A percentile compares a stretch with the other conserved stretches of the same genome.
Conservation (phyloP, 2,113 vertebrate species). For the Salminus brasiliensis region DNA sequence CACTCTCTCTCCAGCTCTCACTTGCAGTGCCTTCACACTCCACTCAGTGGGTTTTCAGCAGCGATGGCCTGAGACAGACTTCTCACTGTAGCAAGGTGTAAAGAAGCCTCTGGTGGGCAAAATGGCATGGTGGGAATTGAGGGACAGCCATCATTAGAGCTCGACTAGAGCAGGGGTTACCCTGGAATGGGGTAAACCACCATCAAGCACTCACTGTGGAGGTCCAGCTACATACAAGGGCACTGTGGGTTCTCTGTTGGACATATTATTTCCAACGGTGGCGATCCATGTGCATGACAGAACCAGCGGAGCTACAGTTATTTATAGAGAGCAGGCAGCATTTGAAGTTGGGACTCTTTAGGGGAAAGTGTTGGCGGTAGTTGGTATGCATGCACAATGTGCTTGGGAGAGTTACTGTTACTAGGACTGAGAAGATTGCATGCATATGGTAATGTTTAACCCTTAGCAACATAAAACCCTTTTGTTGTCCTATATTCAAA, state of each 20-base stretch:
- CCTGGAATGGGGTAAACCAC: neutral
- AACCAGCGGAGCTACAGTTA: neutral
- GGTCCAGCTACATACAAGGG: neutral
- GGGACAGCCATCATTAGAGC: neutral
- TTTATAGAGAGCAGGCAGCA: neutral
- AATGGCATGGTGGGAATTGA: slow-evolving; percentile 1
- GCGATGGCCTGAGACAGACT: neutral
- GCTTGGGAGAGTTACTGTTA: neutral
- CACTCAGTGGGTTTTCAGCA: neutral
- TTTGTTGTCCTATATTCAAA: neutral
- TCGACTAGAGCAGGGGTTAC: slow-evolving; percentile 9
- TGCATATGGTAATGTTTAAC: neutral
- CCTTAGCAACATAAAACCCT: neutral
- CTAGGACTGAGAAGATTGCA: neutral
- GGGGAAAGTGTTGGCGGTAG: neutral
- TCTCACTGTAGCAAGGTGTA: neutral
- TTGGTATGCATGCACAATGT: neutral
- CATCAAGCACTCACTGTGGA: neutral
- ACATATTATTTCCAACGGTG: neutral
- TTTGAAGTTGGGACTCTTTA: neutral
- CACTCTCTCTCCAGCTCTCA: neutral
- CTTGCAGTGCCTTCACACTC: neutral
- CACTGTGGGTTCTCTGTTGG: neutral
- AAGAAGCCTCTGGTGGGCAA: neutral
- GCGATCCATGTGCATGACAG: slow-evolving; percentile 1